phyloP scores from a whole-genome alignment of 2,888 invertebrate genomes.

The Pocota personata region DNA sequence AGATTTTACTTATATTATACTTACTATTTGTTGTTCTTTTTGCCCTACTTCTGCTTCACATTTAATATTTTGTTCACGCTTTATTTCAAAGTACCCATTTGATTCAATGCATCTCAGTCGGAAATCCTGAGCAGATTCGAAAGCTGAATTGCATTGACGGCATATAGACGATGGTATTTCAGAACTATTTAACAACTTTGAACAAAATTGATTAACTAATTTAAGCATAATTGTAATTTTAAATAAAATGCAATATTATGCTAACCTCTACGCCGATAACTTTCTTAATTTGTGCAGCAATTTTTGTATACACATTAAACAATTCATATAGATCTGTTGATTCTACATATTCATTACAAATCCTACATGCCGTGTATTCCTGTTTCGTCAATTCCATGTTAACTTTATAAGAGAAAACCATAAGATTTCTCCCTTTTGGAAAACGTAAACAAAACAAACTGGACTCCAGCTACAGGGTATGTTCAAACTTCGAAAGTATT shows the following conservation, averaged over 20 bases:
- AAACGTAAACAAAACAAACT: slow-evolving; percentile 5
- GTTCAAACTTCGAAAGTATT: background rate
- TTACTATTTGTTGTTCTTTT: slow-evolving; percentile 32
- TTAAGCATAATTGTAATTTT: background rate
- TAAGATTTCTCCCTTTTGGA: background rate
- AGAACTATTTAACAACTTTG: slow-evolving; percentile 10
- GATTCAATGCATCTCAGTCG: slow-evolving; percentile 41
- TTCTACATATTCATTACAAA: slow-evolving; percentile 8
- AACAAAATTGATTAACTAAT: background rate
- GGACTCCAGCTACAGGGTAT: background rate
- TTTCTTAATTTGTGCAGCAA: slow-evolving; percentile 9
- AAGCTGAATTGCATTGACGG: slow-evolving; percentile 20
- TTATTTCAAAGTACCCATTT: slow-evolving; percentile 41
- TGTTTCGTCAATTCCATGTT: background rate
- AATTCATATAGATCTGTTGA: background rate
- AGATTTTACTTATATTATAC: background rate
- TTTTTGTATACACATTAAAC: background rate
- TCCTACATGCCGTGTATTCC: background rate
- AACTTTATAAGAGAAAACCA: background rate
- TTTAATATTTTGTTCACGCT: background rate
- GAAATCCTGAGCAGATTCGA: slow-evolving; percentile 33
- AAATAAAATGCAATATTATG: background rate
- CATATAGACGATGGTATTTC: slow-evolving; percentile 24
- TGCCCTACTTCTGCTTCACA: background rate
- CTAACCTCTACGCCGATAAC: slow-evolving; percentile 1